Evolutionary conservation across 2,888 invertebrate species (phyloP), one percentile per base, ranked within the genome.

Genomic region (Corbicula japonica): DNA sequence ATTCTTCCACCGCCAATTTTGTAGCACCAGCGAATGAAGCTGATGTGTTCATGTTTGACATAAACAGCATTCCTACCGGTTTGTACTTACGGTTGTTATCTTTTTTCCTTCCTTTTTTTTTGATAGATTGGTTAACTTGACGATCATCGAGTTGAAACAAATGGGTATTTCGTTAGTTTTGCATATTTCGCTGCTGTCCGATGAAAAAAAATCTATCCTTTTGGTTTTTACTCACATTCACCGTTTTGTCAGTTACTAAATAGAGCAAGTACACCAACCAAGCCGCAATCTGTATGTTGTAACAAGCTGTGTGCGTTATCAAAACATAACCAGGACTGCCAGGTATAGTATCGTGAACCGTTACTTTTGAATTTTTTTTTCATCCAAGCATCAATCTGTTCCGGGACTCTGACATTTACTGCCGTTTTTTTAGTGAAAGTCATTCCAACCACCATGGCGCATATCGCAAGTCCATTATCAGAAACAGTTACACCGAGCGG

Each of bases 11-110:
- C 18, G 18, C 18, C 10, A 15, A 10, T 18, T 41, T 41, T 41
- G 41, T 12, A 41, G 12, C 10, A 10, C 41, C 41, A 41, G 41
- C 41, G 18, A 41, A 41, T 18, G 41, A 41, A 41, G 12, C 41
- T 12, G 41, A 41, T 12, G 41, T 41, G 41, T 41, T 41, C 41
- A 41, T 41, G 41, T 41, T 41, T 41, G 41, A 41, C 41, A 41
- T 10, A 41, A 41, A 41, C 10, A 41, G 41, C 41, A 41, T 41
- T 41, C 41, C 41, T 41, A 41, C 41, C 10, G 41, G 41, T 41
- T 41, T 10, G 41, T 41, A 41, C 12, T 10, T 10, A 12, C 12
- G 12, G 18, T 41, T 41, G 41, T 41, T 41, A 41, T 41, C 41
- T 41, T 41, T 41, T 41, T n/a, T n/a, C n/a, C n/a, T n/a, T n/a